Percentiles rank a stretch among this genome's conserved stretches.
Evolutionary conservation across 92 coral and sea anemone species (phyloP).

Genomic region (Paramuricea clavata): DNA sequence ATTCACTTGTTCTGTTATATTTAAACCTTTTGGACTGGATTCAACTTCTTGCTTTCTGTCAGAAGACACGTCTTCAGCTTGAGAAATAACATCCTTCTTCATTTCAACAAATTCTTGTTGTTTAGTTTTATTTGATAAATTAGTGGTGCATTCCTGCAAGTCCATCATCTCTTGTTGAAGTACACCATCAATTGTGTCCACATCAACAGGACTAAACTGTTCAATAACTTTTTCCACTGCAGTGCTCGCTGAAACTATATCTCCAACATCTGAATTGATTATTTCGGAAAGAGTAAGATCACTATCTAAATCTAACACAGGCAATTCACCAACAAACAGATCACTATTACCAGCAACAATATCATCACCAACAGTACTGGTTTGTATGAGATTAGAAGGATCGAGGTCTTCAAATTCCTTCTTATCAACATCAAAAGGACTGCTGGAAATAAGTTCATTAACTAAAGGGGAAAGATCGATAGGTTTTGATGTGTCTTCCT

Average conservation of each 20-base stretch:
- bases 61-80: not conserved
- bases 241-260: not conserved
- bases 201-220: not conserved
- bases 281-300: not conserved
- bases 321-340: not conserved
- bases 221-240: not conserved
- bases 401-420: not conserved
- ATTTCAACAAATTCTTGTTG: not conserved
- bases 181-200: not conserved
- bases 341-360: not conserved
- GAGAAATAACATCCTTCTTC: not conserved
- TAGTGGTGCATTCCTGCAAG: not conserved
- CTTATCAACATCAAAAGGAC: not conserved
- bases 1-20: not conserved
- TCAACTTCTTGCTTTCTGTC: not conserved
- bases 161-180: not conserved
- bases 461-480: conserved; percentile 44
- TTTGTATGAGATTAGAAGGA: not conserved
- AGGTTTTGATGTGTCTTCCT: not conserved
- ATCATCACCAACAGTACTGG: not conserved
- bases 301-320: not conserved
- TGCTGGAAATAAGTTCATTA: conserved; percentile 22
- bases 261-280: not conserved
- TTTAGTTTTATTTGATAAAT: not conserved
- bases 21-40: not conserved